Evolutionary conservation across 2,113 vertebrate genomes (phyloP), one percentile per base, ranked within the genome.

Genomic region (Myodes glareolus): DNA sequence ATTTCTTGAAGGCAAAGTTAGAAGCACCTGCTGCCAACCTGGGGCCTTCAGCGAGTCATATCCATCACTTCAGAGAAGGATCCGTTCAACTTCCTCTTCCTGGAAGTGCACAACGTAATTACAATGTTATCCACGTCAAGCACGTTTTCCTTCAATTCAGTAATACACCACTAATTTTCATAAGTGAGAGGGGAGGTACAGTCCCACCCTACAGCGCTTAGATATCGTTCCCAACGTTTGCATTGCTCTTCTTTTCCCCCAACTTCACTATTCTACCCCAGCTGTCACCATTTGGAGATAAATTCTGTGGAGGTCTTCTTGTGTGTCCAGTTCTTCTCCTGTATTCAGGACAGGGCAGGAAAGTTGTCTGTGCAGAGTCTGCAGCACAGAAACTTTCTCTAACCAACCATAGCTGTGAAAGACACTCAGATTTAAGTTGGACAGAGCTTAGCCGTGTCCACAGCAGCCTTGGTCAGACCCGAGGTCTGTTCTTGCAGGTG

Each of bases 201-300:
- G 2, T 39, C 19, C 11, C 61, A 3, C 17, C 9, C 36, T 9
- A 11, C 4, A 42, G 19, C 5, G 25, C 11, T 0, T 5, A 10
- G 52, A 16, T 50, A 1, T 27, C 16, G 7, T 10, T 39, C 70
- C 70, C 39, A 9, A 27, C 13, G 33, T 39, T 3, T 13, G 2
- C 1, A 6, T 2, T 2, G 2, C 50, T n/a, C 0, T 16, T 42
- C 65, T 16, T 42, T 7, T 29, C 21, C 31, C 7, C 16, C 16
- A 23, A 25, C 13, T 5, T 42, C 11, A 19, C 23, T 65, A 0
- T 39, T 23, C n/a, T 29, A 1, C 39, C 27, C 68, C 4, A 3
- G 3, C 3, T 63, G 25, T 65, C 52, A 16, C 7, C 16, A 3
- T 29, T 25, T 50, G 23, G 33, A 21, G 77, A n/a, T 9, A 45